Evolutionary conservation across 2,888 invertebrate species (phyloP).

Genomic region (Dynastes tityus): DNA sequence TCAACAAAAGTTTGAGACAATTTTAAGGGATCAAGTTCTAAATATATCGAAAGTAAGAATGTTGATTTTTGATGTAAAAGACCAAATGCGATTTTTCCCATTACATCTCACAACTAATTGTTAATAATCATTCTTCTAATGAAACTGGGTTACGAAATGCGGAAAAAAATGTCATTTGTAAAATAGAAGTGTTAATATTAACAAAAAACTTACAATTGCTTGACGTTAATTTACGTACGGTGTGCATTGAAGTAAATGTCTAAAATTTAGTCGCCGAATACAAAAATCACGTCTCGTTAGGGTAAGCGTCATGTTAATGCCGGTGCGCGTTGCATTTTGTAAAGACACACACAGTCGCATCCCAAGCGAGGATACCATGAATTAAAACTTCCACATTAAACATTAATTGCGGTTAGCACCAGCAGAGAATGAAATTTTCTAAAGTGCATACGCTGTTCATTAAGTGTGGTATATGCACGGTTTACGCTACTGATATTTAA

Average conservation of each 20-base stretch:
- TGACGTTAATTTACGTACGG: not conserved
- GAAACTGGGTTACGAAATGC: no score
- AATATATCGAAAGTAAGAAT: no score
- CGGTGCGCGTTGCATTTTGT: not conserved
- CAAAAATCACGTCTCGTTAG: slow-evolving; percentile 10
- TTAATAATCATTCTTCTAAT: no score
- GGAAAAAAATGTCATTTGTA: no score
- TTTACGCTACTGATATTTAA: slow-evolving; percentile 36
- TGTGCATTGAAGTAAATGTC: not conserved
- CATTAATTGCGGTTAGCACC: slow-evolving; percentile 46
- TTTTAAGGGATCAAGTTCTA: no score
- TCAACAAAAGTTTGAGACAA: no score
- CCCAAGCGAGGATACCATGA: slow-evolving; percentile 8
- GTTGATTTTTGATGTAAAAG: no score
- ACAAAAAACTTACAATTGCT: not conserved
- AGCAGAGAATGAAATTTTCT: slow-evolving; percentile 41
- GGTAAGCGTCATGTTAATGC: not conserved
- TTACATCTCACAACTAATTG: no score
- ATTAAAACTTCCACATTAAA: slow-evolving; percentile 37
- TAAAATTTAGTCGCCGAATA: slow-evolving; percentile 1
- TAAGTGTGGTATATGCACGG: slow-evolving; percentile 17
- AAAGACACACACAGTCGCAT: not conserved
- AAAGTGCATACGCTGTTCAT: slow-evolving; percentile 38
- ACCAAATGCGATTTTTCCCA: no score
- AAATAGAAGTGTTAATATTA: not conserved